Base-by-base conservation (phyloP, 2,113 vertebrate genomes). In the Anguilla japonica region DNA sequence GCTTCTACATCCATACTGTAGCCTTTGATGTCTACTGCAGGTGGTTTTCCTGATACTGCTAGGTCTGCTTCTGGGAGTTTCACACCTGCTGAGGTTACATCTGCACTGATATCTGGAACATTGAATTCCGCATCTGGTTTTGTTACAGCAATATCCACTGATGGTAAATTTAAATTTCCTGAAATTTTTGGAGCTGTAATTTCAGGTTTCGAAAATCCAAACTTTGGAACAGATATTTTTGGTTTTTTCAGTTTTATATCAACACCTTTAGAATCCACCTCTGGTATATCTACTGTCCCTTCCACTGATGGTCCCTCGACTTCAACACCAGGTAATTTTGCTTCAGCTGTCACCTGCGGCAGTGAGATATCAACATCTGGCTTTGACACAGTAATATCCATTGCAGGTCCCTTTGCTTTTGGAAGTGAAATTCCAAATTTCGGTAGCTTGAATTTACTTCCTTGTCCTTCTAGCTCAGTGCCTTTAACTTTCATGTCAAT, bases 201-300 rank as follows among this genome's bases (percentile, higher is more conserved):
- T n/a, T 84, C 83, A 46, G 91, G 86, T 89, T 93, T 94, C 83
- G 91, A 91, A 84, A 94, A 93, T 82, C 91, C 93, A 89, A 93
- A 88, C 84, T 75, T 92, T 1, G 88, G 92, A 41, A 88, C 67
- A 81, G 90, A 90, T 80, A 90, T 71, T 2, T 46, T 88, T 83
- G 86, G 86, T 63, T 82, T 89, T 87, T 94, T 95, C 2, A 89
- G 67, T 91, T 92, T 94, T n/a, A 83, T 15, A 22, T 86, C 85
- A 57, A 29, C 53, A 13, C 79, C 71, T 83, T 78, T 75, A 22
- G 56, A 26, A 20, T 86, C 67, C 50, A 43, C 39, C 16, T 83
- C 79, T 41, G 71, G 80, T 8, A 11, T 0, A 20, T 90, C 29
- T 0, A 83, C 8, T 29, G 83, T 41, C 5, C n/a, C 82, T 53